Conservation (phyloP, 2,888 invertebrate genomes). For the Osmoderma eremita region DNA sequence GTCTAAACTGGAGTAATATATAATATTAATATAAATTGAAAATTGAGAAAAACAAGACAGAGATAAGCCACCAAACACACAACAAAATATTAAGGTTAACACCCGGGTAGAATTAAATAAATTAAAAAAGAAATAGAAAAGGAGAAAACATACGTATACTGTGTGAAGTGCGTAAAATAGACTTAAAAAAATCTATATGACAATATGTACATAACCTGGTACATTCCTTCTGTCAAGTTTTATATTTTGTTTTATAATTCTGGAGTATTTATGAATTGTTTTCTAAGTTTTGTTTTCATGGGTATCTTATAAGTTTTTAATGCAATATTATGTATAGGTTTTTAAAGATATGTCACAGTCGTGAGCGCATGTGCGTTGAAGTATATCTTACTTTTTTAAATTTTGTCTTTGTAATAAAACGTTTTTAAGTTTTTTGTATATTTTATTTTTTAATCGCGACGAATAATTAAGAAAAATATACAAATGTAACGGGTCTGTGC, state of each 20-base stretch:
- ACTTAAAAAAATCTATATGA: slow-evolving; percentile 61
- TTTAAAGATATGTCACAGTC: neutral
- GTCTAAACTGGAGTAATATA: slow-evolving; percentile 49
- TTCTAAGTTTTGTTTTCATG: slow-evolving; percentile 31
- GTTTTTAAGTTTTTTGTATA: slow-evolving; percentile 12
- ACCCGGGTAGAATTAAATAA: neutral
- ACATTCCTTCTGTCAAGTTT: slow-evolving; percentile 59
- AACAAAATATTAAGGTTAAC: slow-evolving; percentile 1
- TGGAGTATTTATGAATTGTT: no score
- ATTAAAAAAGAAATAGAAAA: slow-evolving; percentile 2
- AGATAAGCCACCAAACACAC: slow-evolving; percentile 3
- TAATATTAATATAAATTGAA: slow-evolving; percentile 39
- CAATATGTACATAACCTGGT: slow-evolving; percentile 65
- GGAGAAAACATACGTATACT: slow-evolving; percentile 16
- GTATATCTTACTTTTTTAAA: neutral
- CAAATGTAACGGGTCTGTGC: slow-evolving; percentile 24
- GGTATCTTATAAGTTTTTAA: neutral
- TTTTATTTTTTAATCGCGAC: slow-evolving; percentile 8
- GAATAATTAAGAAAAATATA: slow-evolving; percentile 25
- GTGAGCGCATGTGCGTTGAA: neutral
- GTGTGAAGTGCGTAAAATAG: slow-evolving; percentile 53
- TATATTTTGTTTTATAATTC: slow-evolving; percentile 50
- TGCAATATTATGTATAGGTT: neutral
- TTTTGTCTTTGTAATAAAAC: slow-evolving; percentile 2
- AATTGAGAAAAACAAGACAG: slow-evolving; percentile 39